Base-by-base conservation (phyloP, 2,888 invertebrate genomes). In the Epinotia demarniana region DNA sequence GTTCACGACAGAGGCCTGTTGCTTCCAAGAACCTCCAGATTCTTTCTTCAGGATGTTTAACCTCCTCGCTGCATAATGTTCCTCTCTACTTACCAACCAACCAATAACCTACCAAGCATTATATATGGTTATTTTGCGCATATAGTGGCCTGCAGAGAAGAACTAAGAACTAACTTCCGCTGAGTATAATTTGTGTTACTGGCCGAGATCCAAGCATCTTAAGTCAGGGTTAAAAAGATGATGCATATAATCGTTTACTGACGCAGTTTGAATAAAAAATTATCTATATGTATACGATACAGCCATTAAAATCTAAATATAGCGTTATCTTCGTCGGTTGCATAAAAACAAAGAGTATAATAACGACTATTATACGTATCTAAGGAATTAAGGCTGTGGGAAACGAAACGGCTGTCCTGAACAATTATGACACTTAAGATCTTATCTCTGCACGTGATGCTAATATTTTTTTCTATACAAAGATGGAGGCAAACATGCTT, bases 381-480 rank as follows among this genome's bases (percentile, higher is more conserved):
- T 66, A 39, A 53, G 58, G 13, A 55, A 72, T 75, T 66, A 71
- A 60, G 46, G n/a, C 55, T 75, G 75, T 75, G 75, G 62, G 75
- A 75, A 67, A 55, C 46, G 33, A 55, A 23, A 27, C 46, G 19
- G 23, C n/a, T 23, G 46, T 18, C 70, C 71, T 72, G 61, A 61
- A 46, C 55, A 58, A 72, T 75, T 75, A 49, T 75, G 67, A 64
- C 64, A 58, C 43, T 27, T 13, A 43, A 60, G 75, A 75, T 75
- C 39, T 19, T 39, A 70, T 64, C 63, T 57, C 57, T 33, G 27
- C 46, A 43, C 33, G 57, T 55, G 23, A 18, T 6, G 33, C 8
- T 43, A 16, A 63, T 63, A 19, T 9, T 19, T 18, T 53, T 53
- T 53, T 66, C 53, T 43, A n/a, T 23, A 18, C 18, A 9, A 57